A percentile compares a stretch with the other conserved stretches of the same genome.
Conservation (phyloP, 2,888 invertebrate species). For the Dynastes maya region DNA sequence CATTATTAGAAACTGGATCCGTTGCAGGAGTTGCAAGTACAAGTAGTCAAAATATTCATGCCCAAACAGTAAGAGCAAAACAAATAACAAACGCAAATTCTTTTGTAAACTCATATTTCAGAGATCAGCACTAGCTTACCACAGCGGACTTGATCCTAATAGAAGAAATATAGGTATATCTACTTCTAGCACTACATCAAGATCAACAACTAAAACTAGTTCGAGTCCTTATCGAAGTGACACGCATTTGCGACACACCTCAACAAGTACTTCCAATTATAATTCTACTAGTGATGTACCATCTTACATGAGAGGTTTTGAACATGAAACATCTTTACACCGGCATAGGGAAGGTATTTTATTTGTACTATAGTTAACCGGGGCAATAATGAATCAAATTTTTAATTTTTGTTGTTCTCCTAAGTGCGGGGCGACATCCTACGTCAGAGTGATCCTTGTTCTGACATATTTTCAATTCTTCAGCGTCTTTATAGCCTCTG, state of each 20-base stretch:
- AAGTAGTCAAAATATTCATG: constrained; percentile 84
- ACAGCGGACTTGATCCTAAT: constrained; percentile 77
- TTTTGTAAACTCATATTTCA: constrained; percentile 58
- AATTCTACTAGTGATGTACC: constrained; percentile 87
- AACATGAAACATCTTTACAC: constrained; percentile 74
- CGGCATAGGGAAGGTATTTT: constrained; percentile 72
- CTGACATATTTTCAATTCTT: too few relatives aligned
- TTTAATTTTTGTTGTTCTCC: too few relatives aligned
- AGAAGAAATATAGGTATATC: constrained; percentile 92
- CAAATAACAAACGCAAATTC: not conserved
- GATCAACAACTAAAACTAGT: constrained; percentile 95
- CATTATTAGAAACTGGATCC: constrained; percentile 83
- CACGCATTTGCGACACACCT: constrained; percentile 86
- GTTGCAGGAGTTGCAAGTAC: constrained; percentile 78
- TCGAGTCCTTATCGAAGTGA: constrained; percentile 94
- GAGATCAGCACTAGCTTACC: constrained; percentile 89
- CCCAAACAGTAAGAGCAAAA: constrained; percentile 71
- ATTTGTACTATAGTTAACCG: not conserved
- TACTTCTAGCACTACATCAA: constrained; percentile 94
- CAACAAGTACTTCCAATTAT: constrained; percentile 90
- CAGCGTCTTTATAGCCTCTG: too few relatives aligned
- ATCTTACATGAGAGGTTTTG: constrained; percentile 79
- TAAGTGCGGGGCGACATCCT: too few relatives aligned
- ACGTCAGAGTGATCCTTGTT: too few relatives aligned
- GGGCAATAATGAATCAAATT: too few relatives aligned